phyloP scores from a whole-genome alignment of 1,140 invertebrate species.

The Pseudachorutes palmiensis region DNA sequence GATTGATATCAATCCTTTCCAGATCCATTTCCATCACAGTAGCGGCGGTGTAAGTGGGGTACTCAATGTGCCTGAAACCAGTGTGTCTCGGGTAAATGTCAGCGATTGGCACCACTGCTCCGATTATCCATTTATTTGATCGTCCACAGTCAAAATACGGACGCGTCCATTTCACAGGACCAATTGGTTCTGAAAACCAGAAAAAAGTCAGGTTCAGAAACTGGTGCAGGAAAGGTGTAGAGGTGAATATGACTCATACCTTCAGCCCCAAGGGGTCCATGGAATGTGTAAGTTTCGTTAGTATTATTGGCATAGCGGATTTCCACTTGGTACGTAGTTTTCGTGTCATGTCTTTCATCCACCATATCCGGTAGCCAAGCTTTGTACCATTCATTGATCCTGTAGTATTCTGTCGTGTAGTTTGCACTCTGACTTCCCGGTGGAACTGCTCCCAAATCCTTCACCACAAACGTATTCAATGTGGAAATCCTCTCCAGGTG shows the following conservation, averaged over 20 bases:
- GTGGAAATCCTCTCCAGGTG: conserved; percentile 82
- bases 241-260: background rate
- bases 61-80: conserved; percentile 87
- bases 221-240: background rate
- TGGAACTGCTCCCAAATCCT: conserved; percentile 73
- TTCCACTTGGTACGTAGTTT: conserved; percentile 73
- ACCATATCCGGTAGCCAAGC: conserved; percentile 76
- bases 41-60: conserved; percentile 88
- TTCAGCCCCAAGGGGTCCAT: conserved; percentile 64
- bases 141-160: conserved; percentile 95
- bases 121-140: conserved; percentile 91
- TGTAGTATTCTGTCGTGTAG: conserved; percentile 82
- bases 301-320: conserved; percentile 92
- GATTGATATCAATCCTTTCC: conserved; percentile 95
- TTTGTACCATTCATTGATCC: conserved; percentile 83
- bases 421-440: conserved; percentile 64
- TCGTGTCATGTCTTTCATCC: conserved; percentile 74
- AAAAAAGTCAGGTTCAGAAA: conserved; percentile 54
- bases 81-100: conserved; percentile 94
- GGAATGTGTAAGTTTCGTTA: conserved; percentile 89
- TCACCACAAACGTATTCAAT: conserved; percentile 72
- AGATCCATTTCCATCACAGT: conserved; percentile 93
- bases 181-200: conserved; percentile 59
- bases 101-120: conserved; percentile 83
- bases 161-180: conserved; percentile 84